phyloP scores from a whole-genome alignment of 2,888 invertebrate species.

The Hoplodrina blanda region DNA sequence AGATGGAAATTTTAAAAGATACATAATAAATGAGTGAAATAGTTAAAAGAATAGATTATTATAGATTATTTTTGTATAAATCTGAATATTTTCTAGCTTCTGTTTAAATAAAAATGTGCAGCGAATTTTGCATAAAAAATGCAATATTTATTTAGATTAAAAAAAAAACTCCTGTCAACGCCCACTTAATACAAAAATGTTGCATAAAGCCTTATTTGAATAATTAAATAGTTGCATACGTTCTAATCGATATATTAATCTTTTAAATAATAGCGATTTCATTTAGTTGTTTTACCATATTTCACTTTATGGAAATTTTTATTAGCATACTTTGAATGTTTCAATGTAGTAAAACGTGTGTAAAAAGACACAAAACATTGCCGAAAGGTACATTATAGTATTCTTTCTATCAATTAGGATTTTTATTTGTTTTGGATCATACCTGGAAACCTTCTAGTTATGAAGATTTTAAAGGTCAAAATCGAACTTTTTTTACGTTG shows the following conservation, averaged over 20 bases:
- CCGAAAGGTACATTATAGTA: too few species aligned
- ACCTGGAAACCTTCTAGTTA: too few species aligned
- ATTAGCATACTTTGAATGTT: constrained; percentile 27
- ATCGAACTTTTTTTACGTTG: too few species aligned
- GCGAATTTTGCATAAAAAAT: constrained; percentile 8
- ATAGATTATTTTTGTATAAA: too few species aligned
- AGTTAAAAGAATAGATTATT: too few species aligned
- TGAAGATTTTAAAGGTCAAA: too few species aligned
- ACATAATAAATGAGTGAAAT: too few species aligned
- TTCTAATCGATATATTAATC: constrained; percentile 15
- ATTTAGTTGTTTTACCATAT: constrained; percentile 18
- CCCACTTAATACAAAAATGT: constrained; percentile 2
- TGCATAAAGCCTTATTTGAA: not conserved
- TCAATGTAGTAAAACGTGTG: not conserved
- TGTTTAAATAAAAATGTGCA: not conserved
- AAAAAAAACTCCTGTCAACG: not conserved
- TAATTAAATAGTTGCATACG: constrained; percentile 19
- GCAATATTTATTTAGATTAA: not conserved
- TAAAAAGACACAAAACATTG: too few species aligned
- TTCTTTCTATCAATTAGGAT: too few species aligned
- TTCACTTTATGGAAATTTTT: constrained; percentile 5
- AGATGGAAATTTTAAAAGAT: too few species aligned
- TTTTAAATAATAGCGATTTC: constrained; percentile 25
- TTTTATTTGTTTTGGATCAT: too few species aligned
- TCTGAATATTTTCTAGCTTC: too few species aligned